Conservation (phyloP, 2,113 vertebrate genomes). For the Leptosomus discolor region DNA sequence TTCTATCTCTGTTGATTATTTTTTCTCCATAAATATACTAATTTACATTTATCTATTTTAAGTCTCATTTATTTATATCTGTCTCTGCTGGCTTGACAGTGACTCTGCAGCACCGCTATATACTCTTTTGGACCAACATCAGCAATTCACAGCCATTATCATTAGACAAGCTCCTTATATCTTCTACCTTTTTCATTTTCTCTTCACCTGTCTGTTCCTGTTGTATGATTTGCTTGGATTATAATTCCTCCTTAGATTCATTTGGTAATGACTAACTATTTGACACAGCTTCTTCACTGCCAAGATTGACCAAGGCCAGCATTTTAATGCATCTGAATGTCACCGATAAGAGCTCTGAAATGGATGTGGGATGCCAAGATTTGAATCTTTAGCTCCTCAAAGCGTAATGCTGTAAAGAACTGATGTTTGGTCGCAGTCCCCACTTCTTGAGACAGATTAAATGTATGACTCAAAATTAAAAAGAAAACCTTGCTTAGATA, state of each 20-base stretch:
- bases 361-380: background rate
- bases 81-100: background rate
- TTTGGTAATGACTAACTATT: background rate
- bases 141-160: background rate
- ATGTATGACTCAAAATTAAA: background rate
- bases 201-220: background rate
- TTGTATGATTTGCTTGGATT: background rate
- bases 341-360: background rate
- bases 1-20: background rate
- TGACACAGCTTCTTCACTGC: background rate
- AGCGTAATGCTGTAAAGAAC: background rate
- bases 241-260: background rate
- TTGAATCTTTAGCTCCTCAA: background rate
- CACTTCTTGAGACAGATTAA: background rate
- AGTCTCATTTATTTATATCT: conserved; percentile 40
- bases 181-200: background rate
- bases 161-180: background rate
- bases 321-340: conserved; percentile 14
- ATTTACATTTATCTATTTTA: conserved; percentile 16
- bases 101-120: background rate
- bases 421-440: background rate
- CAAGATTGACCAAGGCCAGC: background rate
- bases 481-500: background rate
- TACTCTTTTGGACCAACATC: background rate
- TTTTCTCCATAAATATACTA: background rate